These are phyloP conservation scores for Aporophyla nigra DNA, from an alignment of 2,888 invertebrate genomes.

Conservation along the genomic window DNA sequence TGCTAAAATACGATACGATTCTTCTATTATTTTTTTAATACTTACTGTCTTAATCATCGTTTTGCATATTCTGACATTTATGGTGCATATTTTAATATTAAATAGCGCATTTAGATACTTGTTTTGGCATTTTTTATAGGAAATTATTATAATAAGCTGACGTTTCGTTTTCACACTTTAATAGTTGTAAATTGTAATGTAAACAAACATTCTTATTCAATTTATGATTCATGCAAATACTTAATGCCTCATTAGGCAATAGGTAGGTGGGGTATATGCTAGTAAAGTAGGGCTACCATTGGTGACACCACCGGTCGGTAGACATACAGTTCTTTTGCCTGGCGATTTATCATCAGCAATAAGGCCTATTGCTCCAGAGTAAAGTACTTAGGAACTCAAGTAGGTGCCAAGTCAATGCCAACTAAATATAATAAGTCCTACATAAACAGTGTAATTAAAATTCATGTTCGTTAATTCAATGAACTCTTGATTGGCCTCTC, in stretches of 20 bases:
- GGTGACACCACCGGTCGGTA: too few relatives aligned
- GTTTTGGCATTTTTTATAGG: conserved; percentile 43
- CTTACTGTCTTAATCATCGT: not conserved
- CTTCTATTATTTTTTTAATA: not conserved
- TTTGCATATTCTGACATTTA: conserved; percentile 54
- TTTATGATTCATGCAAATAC: conserved; percentile 6
- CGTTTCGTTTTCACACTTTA: conserved; percentile 30
- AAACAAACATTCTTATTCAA: conserved; percentile 29
- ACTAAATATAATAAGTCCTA: conserved; percentile 48
- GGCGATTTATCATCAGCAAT: not conserved
- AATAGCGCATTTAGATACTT: conserved; percentile 36
- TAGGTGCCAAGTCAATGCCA: not conserved
- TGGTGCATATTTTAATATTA: conserved; percentile 57
- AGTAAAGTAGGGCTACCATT: not conserved
- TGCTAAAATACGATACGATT: not conserved
- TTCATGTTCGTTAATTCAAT: conserved; percentile 64
- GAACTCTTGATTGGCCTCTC: conserved; percentile 59
- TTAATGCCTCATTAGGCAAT: too few relatives aligned
- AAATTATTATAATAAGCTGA: conserved; percentile 40
- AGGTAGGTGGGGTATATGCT: not conserved
- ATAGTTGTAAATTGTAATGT: conserved; percentile 24
- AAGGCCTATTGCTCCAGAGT: not conserved
- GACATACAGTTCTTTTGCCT: too few relatives aligned
- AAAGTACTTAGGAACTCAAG: not conserved
- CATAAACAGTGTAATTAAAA: conserved; percentile 55